Evolutionary conservation across 2,888 invertebrate genomes (phyloP).

Genomic region (Notodonta dromedarius): DNA sequence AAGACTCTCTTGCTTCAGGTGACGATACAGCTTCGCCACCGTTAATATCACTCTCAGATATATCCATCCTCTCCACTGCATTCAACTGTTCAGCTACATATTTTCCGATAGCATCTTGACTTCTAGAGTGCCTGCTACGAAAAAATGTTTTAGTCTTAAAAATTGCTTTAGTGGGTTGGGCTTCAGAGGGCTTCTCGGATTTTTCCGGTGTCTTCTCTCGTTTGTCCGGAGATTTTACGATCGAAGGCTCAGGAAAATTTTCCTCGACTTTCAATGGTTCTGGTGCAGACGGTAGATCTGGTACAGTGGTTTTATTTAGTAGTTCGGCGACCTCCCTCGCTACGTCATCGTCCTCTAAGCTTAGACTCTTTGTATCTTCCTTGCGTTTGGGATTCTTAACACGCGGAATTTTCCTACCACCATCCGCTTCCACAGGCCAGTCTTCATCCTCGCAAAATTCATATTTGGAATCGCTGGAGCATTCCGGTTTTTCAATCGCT

Average conservation of each 20-base stretch:
- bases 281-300: conserved; percentile 83
- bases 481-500: conserved; percentile 68
- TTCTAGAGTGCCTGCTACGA: conserved; percentile 81
- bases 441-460: conserved; percentile 91
- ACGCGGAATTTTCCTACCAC: conserved; percentile 87
- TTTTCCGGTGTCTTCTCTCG: conserved; percentile 48
- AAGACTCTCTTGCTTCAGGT: conserved; percentile 70
- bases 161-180: conserved; percentile 71
- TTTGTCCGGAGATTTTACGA: conserved; percentile 80
- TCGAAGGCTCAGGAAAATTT: conserved; percentile 83
- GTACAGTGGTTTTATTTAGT: conserved; percentile 85
- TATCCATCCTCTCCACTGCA: conserved; percentile 74
- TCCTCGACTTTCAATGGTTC: conserved; percentile 80
- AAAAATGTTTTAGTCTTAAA: conserved; percentile 83
- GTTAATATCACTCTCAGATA: conserved; percentile 69
- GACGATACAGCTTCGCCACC: conserved; percentile 68
- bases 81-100: conserved; percentile 81
- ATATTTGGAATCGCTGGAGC: conserved; percentile 87
- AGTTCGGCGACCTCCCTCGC: conserved; percentile 85
- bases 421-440: conserved; percentile 81
- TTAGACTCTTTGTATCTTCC: conserved; percentile 70
- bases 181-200: conserved; percentile 52
- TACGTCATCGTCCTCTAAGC: conserved; percentile 76
- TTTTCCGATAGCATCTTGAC: conserved; percentile 81
- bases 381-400: conserved; percentile 78